Evolutionary conservation across 2,888 invertebrate species (phyloP).

Genomic region (Ganaspis brasiliensis): DNA sequence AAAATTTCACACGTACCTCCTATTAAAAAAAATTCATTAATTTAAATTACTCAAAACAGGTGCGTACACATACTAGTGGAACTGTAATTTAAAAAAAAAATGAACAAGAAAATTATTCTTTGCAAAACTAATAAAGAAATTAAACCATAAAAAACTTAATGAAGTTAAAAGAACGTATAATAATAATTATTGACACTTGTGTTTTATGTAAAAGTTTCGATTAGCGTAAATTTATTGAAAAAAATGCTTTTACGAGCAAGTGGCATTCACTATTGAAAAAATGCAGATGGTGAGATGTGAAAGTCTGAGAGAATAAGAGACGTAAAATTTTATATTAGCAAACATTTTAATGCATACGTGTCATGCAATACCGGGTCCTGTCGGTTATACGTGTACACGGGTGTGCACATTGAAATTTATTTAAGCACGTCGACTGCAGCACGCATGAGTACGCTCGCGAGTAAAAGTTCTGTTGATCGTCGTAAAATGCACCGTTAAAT

Average conservation of each 20-base stretch:
- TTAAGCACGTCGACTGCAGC: constrained; percentile 25
- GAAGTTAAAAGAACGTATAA: no score
- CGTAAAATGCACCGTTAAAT: constrained; percentile 40
- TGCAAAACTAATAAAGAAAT: no score
- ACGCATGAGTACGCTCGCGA: constrained; percentile 35
- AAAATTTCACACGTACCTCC: no score
- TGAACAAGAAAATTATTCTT: no score
- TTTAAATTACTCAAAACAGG: no score
- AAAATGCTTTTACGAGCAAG: neutral
- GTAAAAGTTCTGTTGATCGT: constrained; percentile 40
- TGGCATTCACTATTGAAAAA: neutral
- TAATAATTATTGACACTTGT: no score
- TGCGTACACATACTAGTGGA: no score
- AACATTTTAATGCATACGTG: constrained; percentile 32
- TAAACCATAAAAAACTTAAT: no score
- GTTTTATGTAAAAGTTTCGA: neutral
- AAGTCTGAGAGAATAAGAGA: constrained; percentile 35
- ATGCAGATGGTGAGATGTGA: constrained; percentile 18
- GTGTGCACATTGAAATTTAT: constrained; percentile 31
- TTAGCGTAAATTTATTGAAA: neutral
- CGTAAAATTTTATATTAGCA: constrained; percentile 25
- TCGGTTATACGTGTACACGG: constrained; percentile 27
- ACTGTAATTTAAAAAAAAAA: no score
- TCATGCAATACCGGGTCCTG: constrained; percentile 23
- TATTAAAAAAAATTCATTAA: no score